Conservation (phyloP, 2,797 vertebrate species). For the Lophius americanus region DNA sequence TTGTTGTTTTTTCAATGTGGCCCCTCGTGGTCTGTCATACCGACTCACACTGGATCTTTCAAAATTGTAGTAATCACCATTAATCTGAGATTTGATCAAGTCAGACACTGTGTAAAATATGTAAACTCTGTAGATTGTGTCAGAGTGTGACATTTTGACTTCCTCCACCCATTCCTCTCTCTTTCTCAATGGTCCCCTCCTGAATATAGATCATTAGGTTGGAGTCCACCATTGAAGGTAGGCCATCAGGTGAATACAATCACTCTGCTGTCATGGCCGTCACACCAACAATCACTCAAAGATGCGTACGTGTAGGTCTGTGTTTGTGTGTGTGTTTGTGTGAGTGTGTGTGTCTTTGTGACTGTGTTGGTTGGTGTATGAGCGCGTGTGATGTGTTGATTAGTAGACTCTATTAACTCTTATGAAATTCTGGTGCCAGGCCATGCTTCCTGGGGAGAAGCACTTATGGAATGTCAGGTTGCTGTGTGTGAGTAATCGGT, state of each 20-base stretch:
- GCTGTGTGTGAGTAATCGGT: slow-evolving; percentile 66
- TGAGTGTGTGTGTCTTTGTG: slow-evolving; percentile 14
- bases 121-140: not conserved
- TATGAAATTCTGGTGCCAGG: slow-evolving; percentile 56
- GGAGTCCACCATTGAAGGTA: slow-evolving; percentile 42
- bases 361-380: slow-evolving; percentile 16
- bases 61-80: not conserved
- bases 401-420: slow-evolving; percentile 72
- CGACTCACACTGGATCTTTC: not conserved
- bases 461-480: slow-evolving; percentile 62
- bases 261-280: slow-evolving; percentile 59
- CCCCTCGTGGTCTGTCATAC: too few relatives aligned
- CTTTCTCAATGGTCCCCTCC: not conserved
- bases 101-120: too few relatives aligned
- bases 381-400: slow-evolving; percentile 47
- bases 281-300: slow-evolving; percentile 73
- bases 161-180: not conserved
- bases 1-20: too few relatives aligned
- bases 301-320: slow-evolving; percentile 21
- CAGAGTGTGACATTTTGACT: not conserved
- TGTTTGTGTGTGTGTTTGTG: slow-evolving; percentile 1
- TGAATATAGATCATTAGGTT: slow-evolving; percentile 13
- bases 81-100: not conserved
- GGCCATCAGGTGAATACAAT: slow-evolving; percentile 54
- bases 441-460: slow-evolving; percentile 50